Base-by-base conservation (phyloP, 2,113 vertebrate genomes). In the Neotragus moschatus region DNA sequence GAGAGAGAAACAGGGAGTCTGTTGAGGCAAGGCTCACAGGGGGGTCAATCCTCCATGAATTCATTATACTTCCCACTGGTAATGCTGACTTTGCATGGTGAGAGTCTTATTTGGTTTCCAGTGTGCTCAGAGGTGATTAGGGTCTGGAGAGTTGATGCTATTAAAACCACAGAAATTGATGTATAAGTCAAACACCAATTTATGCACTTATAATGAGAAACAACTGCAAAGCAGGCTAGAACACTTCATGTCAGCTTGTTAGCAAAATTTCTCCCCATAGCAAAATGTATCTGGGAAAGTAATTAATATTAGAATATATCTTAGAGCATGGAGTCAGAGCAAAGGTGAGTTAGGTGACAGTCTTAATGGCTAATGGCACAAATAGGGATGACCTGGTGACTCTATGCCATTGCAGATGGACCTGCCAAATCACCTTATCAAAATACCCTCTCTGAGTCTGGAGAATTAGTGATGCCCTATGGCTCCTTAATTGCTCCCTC, bases 151-250 rank as follows among this genome's bases (percentile, higher is more conserved):
- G 84, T 5, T 45, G 7, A 25, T 79, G 39, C 9, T 82, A 89
- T 85, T 89, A 89, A 89, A 96, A 92, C 39, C 61, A 91, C n/a
- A 60, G 95, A 73, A 92, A 87, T 26, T 84, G 7, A 53, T 33
- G 23, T 89, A 16, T 77, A 93, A 86, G 58, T 14, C 61, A 97
- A 93, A 85, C 19, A 89, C 17, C 17, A 77, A n/a, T 86, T 91
- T 96, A 93, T 91, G 94, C n/a, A 88, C 49, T 91, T 94, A 84
- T 81, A 90, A 49, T 88, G 58, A 95, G 26, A 97, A 93, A 63
- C 47, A 93, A 84, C 28, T 96, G 28, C 13, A 36, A 90, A 85
- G 39, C 77, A 96, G 9, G 16, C 36, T 87, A 51, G n/a, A 93
- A 73, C 9, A 91, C 8, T 70, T 70, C 43, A 66, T 21, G 36